Evolutionary conservation across 2,888 invertebrate species (phyloP).

Genomic region (Orchestes rusci): DNA sequence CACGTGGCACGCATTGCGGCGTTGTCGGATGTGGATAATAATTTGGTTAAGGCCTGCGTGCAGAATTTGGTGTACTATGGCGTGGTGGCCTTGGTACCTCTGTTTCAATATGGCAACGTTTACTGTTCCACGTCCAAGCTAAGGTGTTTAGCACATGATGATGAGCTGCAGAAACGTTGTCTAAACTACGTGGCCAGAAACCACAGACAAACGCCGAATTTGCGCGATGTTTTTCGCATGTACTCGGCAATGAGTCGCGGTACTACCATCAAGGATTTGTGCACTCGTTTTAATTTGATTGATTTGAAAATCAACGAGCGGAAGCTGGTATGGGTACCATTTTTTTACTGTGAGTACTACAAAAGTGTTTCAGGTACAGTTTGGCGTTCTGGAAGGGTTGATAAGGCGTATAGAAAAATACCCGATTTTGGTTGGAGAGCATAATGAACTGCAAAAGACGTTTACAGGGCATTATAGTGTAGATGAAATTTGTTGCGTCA

Average conservation of each 20-base stretch:
- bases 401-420: conserved; percentile 72
- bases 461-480: conserved; percentile 76
- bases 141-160: conserved; percentile 46
- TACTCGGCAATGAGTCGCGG: conserved; percentile 65
- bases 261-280: conserved; percentile 62
- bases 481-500: conserved; percentile 87
- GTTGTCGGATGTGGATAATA: conserved; percentile 87
- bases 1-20: conserved; percentile 85
- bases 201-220: conserved; percentile 45
- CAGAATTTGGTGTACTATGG: conserved; percentile 83
- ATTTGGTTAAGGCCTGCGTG: conserved; percentile 88
- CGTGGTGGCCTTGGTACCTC: conserved; percentile 53
- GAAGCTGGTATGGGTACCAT: conserved; percentile 49
- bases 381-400: conserved; percentile 78
- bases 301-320: conserved; percentile 70
- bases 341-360: not conserved
- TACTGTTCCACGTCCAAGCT: conserved; percentile 56
- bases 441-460: conserved; percentile 50
- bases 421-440: conserved; percentile 38
- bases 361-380: conserved; percentile 54
- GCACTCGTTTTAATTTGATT: conserved; percentile 63
- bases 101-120: conserved; percentile 61
- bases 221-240: conserved; percentile 54
- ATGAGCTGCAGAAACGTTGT: conserved; percentile 44
- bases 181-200: conserved; percentile 39